Evolutionary conservation across 2,113 vertebrate genomes (phyloP), one percentile per base, ranked within the genome.

Genomic region (Rhegmatorhina hoffmannsi): DNA sequence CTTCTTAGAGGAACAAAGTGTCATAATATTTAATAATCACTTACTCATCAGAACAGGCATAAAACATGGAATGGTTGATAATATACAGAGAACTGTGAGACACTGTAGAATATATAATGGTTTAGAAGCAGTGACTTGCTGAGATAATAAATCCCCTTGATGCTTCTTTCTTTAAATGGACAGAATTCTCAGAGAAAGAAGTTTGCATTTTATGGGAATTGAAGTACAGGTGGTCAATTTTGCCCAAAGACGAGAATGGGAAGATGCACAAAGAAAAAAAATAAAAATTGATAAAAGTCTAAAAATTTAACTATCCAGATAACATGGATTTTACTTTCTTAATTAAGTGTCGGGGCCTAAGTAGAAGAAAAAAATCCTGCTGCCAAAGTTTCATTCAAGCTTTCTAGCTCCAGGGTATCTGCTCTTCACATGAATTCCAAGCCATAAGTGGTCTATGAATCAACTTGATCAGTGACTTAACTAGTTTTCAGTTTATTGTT

Each of bases 11-110:
- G 93, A 94, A 34, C 31, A 4, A 80, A 58, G 33, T 92, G 52
- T 94, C 68, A 79, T 53, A 93, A 94, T 92, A 93, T 93, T 94
- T 91, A 90, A 90, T 70, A 80, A 85, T 93, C 55, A 52, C 38
- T 84, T 87, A 69, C 46, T 68, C 29, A 67, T 50, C 68, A 74
- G 84, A 87, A 80, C 38, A 77, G 6, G 25, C 40, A 87, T 43
- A 87, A 94, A 91, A 69, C 36, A 80, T 63, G 44, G 58, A 19
- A 47, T 69, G 43, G 59, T 20, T 82, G 40, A 72, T 46, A 62
- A 75, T 58, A 68, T 24, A 31, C 23, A 69, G 46, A 84, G 29
- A 89, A 84, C 29, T 81, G 16, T 52, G 63, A 90, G 33, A 20
- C 62, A 46, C 20, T 62, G 21, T 28, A 68, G 24, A 18, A 50